Base-by-base conservation (phyloP, 2,113 vertebrate genomes). In the Neogale vison region DNA sequence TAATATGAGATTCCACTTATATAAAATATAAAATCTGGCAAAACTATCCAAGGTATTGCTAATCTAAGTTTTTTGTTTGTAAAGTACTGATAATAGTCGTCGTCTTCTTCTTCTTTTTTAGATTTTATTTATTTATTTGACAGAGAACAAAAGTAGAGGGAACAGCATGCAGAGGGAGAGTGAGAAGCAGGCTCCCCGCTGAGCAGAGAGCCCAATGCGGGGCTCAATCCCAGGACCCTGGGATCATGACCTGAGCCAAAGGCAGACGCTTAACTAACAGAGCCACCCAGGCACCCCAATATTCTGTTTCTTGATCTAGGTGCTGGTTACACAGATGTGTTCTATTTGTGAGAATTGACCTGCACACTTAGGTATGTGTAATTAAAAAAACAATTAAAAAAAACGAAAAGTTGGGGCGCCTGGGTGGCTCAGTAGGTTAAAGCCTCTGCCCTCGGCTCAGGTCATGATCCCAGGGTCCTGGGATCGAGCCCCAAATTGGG, bases 221-320 rank as follows among this genome's bases (percentile, higher is more conserved):
- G 52, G 52, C 52, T 52, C 52, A 5, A 6, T 52, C 52, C 15
- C 52, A 52, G 52, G 15, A 52, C 52, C 4, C 52, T 17, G 52
- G 15, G 52, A 52, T 5, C 4, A 52, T 52, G 52, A 52, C 52
- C 52, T 52, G 52, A 52, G 52, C 15, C 52, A 17, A 52, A 52
- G 52, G 52, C 52, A 52, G 52, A 52, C 1, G 4, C 15, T 52
- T 52, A 52, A 17, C 15, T 17, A 17, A 52, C 15, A 6, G 50
- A 52, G 52, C 52, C 52, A 21, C 55, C 55, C 55, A 57, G 55
- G 55, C 55, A 7, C 55, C 55, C 55, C 55, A 76, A 17, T 67
- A 69, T 83, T 79, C 82, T 71, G 52, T 52, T 80, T 95, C 94
- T 57, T 86, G 24, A 69, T 85, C 50, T 23, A 90, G 31, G 12